Base-by-base conservation (phyloP, 2,797 vertebrate genomes). In the Passerculus sandwichensis region DNA sequence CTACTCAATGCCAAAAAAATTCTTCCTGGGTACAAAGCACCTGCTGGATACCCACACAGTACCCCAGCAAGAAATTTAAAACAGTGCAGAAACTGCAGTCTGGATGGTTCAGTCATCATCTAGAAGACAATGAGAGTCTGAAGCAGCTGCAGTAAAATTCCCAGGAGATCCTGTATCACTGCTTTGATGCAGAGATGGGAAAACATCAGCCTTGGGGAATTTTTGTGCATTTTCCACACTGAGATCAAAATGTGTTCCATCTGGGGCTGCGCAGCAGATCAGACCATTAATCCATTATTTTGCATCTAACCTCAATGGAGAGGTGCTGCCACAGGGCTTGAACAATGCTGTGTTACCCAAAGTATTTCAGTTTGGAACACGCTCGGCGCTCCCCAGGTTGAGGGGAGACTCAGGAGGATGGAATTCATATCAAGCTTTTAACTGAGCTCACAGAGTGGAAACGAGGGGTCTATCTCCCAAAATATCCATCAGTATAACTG, bases 331-430 rank as follows among this genome's bases (percentile, higher is more conserved):
- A 45, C 27, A 27, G 67, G 22, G 7, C 14, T 73, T 60, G 45
- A 77, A 21, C 42, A 26, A 32, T 0, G 9, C 3, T 25, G 9
- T 61, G 47, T 26, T 40, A 61, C 18, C 8, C 45, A 32, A 87
- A 78, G 22, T 40, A 12, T 44, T 69, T 57, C 57, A 69, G 20
- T 13, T 23, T 26, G 53, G 61, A 64, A 14, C 11, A 21, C 0
- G 0, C 5, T 54, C 3, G 0, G 13, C 1, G 2, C 30, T 88
- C 54, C 30, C 62, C 6, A 8, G 32, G 29, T 19, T 45, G 4
- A 3, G 21, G 3, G 11, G 15, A 48, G 7, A n/a, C 36, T 61
- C 36, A 48, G 57, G 40, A 74, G 6, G 18, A 13, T 27, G 44
- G 62, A 64, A 75, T 56, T 36, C 20, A 6, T 22, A 5, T 2